phyloP scores from a whole-genome alignment of 2,113 vertebrate species.

The Cynocephalus volans region DNA sequence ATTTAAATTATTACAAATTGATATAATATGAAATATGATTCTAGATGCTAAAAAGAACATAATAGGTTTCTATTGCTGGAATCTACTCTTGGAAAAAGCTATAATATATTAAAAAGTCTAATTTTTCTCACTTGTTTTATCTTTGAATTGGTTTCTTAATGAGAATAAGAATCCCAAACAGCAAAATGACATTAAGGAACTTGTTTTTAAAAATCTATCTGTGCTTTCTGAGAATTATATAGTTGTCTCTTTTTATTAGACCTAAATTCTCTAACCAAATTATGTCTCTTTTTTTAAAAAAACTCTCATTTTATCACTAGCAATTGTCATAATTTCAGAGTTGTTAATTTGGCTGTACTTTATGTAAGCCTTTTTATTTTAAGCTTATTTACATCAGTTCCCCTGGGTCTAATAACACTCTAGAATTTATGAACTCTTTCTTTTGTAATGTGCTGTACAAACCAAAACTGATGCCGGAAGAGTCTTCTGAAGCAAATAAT shows the following conservation, averaged over 20 bases:
- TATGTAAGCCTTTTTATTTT: constrained; percentile 41
- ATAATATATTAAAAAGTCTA: not conserved
- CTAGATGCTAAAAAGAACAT: not conserved
- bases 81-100: not conserved
- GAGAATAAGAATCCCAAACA: not conserved
- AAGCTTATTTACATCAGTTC: not conserved
- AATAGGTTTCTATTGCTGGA: not conserved
- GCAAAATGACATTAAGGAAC: constrained; percentile 45
- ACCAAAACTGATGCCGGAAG: constrained; percentile 16
- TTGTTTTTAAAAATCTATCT: constrained; percentile 59
- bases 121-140: constrained; percentile 17
- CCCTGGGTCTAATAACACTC: not conserved
- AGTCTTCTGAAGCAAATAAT: not conserved
- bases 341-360: constrained; percentile 31
- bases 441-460: not conserved
- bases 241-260: not conserved
- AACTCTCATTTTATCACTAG: constrained; percentile 8
- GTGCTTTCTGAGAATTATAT: not conserved
- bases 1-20: not conserved
- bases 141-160: constrained; percentile 48
- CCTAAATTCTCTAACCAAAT: constrained; percentile 6
- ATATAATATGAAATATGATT: not conserved
- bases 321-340: constrained; percentile 32
- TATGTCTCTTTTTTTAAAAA: constrained; percentile 4
- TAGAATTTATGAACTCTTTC: not conserved